A percentile compares a stretch with the other conserved stretches of the same genome.
Conservation (phyloP, 2,888 invertebrate species). For the Ptilodon capucinus region DNA sequence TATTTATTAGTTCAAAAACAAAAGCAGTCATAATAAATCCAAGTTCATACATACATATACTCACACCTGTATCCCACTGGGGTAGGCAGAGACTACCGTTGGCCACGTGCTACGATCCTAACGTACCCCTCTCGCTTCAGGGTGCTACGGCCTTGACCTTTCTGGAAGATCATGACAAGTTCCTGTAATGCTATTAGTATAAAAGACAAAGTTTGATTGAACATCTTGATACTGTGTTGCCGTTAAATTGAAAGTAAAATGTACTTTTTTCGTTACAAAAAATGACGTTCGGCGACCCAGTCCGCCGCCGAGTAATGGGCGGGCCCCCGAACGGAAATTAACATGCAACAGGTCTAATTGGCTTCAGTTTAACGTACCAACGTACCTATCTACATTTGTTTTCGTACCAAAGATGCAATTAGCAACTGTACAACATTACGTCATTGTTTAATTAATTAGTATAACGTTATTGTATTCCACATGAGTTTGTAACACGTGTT, state of each 20-base stretch:
- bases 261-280: not conserved
- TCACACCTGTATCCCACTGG: too few relatives aligned
- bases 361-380: not conserved
- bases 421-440: conserved; percentile 11
- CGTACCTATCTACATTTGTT: not conserved
- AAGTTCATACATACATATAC: too few relatives aligned
- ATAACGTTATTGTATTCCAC: conserved; percentile 14
- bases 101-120: too few relatives aligned
- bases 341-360: not conserved
- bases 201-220: too few relatives aligned
- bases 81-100: too few relatives aligned
- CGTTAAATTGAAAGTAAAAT: not conserved
- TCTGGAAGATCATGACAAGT: too few relatives aligned
- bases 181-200: too few relatives aligned
- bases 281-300: not conserved
- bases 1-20: too few relatives aligned
- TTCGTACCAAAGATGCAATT: not conserved
- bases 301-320: not conserved
- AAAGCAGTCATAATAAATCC: too few relatives aligned
- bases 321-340: conserved; percentile 5
- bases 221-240: not conserved
- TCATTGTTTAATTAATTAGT: conserved; percentile 18
- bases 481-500: conserved; percentile 17
- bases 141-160: too few relatives aligned
- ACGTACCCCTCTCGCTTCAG: too few relatives aligned